Evolutionary conservation across 2,888 invertebrate species (phyloP).

Genomic region (Caenorhabditis sinica): DNA sequence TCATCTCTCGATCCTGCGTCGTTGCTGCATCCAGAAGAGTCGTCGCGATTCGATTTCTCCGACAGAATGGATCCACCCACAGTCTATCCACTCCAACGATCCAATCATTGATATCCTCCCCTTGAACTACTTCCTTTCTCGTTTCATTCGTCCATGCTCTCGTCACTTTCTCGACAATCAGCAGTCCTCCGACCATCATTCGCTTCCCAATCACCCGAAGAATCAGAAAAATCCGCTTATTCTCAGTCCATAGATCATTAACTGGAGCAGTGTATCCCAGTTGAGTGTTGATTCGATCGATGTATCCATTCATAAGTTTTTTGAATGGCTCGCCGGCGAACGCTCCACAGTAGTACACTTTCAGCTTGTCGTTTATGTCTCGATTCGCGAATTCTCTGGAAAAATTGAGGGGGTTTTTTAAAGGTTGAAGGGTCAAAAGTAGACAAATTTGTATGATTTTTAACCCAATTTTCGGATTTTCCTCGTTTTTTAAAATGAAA

Average conservation of each 20-base stretch:
- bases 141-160: constrained; percentile 25
- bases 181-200: constrained; percentile 38
- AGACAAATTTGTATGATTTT: no score
- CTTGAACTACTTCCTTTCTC: neutral
- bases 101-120: constrained; percentile 46
- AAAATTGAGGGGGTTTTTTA: neutral
- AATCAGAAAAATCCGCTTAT: constrained; percentile 28
- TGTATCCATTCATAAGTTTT: constrained; percentile 18
- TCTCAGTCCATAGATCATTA: constrained; percentile 23
- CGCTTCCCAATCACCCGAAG: neutral
- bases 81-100: constrained; percentile 62
- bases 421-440: no score
- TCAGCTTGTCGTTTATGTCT: neutral
- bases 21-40: constrained; percentile 54
- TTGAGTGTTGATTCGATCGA: constrained; percentile 35
- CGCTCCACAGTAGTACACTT: constrained; percentile 22
- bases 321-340: constrained; percentile 10
- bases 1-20: constrained; percentile 30
- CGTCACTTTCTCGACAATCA: constrained; percentile 31
- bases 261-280: constrained; percentile 24
- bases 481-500: no score
- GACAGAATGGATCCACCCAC: constrained; percentile 34
- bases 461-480: no score
- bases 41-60: constrained; percentile 18
- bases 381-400: constrained; percentile 24